phyloP scores from a whole-genome alignment of 1,140 invertebrate species.

The Ptiloglossa arizonensis region DNA sequence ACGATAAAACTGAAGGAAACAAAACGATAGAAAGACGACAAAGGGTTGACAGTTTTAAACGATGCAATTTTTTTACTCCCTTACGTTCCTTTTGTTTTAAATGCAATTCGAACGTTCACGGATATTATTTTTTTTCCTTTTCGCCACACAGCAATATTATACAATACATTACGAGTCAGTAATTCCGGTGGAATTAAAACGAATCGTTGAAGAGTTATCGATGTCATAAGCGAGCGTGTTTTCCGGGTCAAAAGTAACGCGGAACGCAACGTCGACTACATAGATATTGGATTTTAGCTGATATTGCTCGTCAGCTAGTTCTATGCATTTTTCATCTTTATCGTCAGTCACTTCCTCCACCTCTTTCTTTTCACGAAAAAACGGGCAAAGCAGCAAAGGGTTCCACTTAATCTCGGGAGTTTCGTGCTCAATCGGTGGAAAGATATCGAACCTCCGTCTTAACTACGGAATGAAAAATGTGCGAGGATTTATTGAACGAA shows the following conservation, averaged over 20 bases:
- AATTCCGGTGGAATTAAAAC: not conserved
- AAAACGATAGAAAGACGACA: too few relatives aligned
- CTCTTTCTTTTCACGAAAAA: conserved; percentile 33
- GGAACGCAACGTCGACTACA: conserved; percentile 14
- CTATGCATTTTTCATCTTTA: conserved; percentile 62
- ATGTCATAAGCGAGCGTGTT: not conserved
- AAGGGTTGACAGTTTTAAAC: too few relatives aligned
- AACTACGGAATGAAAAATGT: conserved; percentile 49
- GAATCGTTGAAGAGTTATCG: not conserved
- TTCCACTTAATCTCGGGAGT: conserved; percentile 55
- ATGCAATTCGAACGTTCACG: too few relatives aligned
- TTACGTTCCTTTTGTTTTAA: too few relatives aligned
- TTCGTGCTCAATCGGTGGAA: conserved; percentile 52
- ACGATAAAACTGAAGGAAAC: too few relatives aligned
- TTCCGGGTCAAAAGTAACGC: conserved; percentile 6
- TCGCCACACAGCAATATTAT: not conserved
- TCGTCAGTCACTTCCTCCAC: conserved; percentile 23
- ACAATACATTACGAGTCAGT: not conserved
- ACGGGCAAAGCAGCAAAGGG: conserved; percentile 28
- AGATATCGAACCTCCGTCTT: conserved; percentile 54
- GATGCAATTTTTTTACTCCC: too few relatives aligned
- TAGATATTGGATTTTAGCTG: conserved; percentile 24
- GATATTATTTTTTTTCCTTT: not conserved
- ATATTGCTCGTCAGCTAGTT: conserved; percentile 59
- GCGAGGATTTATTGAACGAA: conserved; percentile 41